A percentile compares a stretch with the other conserved stretches of the same genome.
These are phyloP conservation scores for Andrena hattorfiana DNA, from an alignment of 2,888 invertebrate species.

Conservation along the genomic window DNA sequence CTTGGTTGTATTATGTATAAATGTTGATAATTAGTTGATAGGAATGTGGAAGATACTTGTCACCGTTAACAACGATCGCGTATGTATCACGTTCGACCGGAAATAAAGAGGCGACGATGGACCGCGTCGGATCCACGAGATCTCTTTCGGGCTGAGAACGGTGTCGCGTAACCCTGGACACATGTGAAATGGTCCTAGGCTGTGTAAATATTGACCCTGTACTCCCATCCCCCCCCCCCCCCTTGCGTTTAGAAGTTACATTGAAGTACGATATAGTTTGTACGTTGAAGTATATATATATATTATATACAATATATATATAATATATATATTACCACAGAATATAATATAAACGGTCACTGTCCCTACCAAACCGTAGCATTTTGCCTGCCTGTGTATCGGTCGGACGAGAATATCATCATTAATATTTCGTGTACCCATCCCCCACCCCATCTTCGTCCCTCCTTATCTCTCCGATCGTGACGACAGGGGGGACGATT, in stretches of 20 bases:
- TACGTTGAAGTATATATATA: slow-evolving; percentile 66
- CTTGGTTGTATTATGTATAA: slow-evolving; percentile 84
- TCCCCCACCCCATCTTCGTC: slow-evolving; percentile 2
- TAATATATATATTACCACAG: slow-evolving; percentile 59
- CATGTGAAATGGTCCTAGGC: slow-evolving; percentile 54
- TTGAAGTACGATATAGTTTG: slow-evolving; percentile 71
- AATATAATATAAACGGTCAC: slow-evolving; percentile 68
- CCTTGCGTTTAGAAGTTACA: slow-evolving; percentile 65
- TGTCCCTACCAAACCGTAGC: slow-evolving; percentile 67
- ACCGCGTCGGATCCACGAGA: not conserved
- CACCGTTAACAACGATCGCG: slow-evolving; percentile 52
- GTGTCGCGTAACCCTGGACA: slow-evolving; percentile 43
- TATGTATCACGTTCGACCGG: slow-evolving; percentile 33
- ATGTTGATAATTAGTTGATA: slow-evolving; percentile 84
- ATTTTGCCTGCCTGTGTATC: slow-evolving; percentile 67
- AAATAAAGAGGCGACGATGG: not conserved
- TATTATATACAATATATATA: slow-evolving; percentile 48
- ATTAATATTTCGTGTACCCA: slow-evolving; percentile 58
- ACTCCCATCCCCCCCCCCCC: slow-evolving; percentile 16
- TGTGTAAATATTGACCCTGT: slow-evolving; percentile 64
- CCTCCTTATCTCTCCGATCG: slow-evolving; percentile 17
- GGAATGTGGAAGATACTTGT: slow-evolving; percentile 73
- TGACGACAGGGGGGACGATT: not conserved
- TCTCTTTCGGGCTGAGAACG: slow-evolving; percentile 8
- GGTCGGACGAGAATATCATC: slow-evolving; percentile 49